A percentile compares a stretch with the other conserved stretches of the same genome.
phyloP scores from a whole-genome alignment of 2,888 invertebrate genomes.

The Agonum fuliginosum region DNA sequence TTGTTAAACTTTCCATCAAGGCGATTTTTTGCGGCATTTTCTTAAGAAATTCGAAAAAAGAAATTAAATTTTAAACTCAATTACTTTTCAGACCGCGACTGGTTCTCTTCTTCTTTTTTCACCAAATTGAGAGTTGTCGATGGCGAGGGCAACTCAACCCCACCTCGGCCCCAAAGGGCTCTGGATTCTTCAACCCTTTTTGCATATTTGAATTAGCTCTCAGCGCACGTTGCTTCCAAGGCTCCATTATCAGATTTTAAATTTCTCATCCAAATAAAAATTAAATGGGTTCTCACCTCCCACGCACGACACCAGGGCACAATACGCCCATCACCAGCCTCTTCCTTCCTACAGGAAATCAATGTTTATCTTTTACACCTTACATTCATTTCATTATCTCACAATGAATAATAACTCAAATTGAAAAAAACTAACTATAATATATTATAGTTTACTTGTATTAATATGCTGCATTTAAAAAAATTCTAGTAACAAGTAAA shows the following conservation, averaged over 20 bases:
- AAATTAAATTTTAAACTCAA: slow-evolving; percentile 60
- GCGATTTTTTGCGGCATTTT: slow-evolving; percentile 50
- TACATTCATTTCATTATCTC: background rate
- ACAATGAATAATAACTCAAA: background rate
- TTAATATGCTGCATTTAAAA: too few species aligned
- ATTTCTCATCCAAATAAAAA: slow-evolving; percentile 40
- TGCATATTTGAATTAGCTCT: slow-evolving; percentile 57
- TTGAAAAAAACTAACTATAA: too few species aligned
- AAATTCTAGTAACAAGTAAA: too few species aligned
- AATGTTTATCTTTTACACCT: background rate
- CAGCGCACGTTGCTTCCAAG: slow-evolving; percentile 10
- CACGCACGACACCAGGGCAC: background rate
- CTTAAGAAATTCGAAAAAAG: slow-evolving; percentile 56
- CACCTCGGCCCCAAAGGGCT: slow-evolving; percentile 36
- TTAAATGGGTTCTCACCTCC: slow-evolving; percentile 35
- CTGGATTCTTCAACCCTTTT: slow-evolving; percentile 55
- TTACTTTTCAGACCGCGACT: slow-evolving; percentile 55
- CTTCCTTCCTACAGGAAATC: background rate
- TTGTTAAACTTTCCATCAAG: slow-evolving; percentile 57
- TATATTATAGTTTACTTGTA: too few species aligned
- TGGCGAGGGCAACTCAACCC: too few species aligned
- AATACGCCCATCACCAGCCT: background rate
- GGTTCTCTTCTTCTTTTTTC: slow-evolving; percentile 48
- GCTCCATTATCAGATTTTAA: slow-evolving; percentile 48
- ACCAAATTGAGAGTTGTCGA: slow-evolving; percentile 49